phyloP scores from a whole-genome alignment of 2,113 vertebrate species.

The Scatophagus argus region DNA sequence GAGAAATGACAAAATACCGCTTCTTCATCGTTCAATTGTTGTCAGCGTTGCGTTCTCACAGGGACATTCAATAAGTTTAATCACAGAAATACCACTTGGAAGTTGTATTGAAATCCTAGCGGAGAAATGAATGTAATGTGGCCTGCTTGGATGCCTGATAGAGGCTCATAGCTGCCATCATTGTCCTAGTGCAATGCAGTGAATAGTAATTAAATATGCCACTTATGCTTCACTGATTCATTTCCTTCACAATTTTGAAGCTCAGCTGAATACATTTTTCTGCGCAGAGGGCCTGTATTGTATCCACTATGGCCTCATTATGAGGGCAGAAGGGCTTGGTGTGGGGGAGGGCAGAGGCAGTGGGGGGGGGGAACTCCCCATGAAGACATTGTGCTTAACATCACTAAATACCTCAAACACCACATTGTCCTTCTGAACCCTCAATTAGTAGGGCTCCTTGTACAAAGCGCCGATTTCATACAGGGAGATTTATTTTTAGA shows the following conservation, averaged over 20 bases:
- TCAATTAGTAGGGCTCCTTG: constrained; percentile 69
- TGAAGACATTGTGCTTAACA: constrained; percentile 80
- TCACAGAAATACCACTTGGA: constrained; percentile 34
- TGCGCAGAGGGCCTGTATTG: constrained; percentile 88
- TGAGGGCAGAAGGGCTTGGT: constrained; percentile 73
- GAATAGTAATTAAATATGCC: constrained; percentile 93
- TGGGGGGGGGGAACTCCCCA: constrained; percentile 67
- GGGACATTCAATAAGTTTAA: constrained; percentile 25
- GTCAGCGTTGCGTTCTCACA: constrained; percentile 8
- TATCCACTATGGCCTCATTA: constrained; percentile 86
- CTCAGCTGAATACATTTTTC: constrained; percentile 87
- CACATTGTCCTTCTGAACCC: constrained; percentile 69
- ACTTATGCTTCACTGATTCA: constrained; percentile 91
- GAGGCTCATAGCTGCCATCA: constrained; percentile 87
- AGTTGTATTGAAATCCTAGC: constrained; percentile 32
- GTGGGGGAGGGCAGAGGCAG: constrained; percentile 75
- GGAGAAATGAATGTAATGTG: constrained; percentile 28
- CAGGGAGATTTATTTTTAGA: constrained; percentile 64
- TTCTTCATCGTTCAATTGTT: neutral
- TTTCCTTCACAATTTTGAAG: constrained; percentile 90
- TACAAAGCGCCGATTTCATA: constrained; percentile 57
- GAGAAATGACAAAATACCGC: neutral
- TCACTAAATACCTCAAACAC: constrained; percentile 75
- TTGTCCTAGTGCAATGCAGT: constrained; percentile 88
- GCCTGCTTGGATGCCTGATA: constrained; percentile 75